Evolutionary conservation across 2,888 invertebrate genomes (phyloP).

Genomic region (Perizoma flavofasciatum): DNA sequence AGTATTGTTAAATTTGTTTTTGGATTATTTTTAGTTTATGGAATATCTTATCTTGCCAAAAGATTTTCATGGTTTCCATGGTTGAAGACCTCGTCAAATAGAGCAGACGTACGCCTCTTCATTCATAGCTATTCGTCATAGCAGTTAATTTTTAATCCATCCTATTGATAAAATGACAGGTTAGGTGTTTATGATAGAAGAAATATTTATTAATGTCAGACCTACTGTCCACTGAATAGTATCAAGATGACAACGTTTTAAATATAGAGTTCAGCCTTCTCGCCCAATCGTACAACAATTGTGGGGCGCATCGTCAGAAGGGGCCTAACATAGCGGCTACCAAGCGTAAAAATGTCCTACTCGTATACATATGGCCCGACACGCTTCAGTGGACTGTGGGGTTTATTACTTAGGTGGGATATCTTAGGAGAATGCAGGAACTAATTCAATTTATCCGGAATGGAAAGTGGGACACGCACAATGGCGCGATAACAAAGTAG

Average conservation of each 20-base stretch:
- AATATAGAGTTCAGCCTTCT: too few species aligned
- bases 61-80: too few species aligned
- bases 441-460: slow-evolving; percentile 47
- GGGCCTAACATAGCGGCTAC: too few species aligned
- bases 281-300: too few species aligned
- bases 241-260: too few species aligned
- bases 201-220: too few species aligned
- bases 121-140: too few species aligned
- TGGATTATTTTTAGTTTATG: slow-evolving; percentile 8
- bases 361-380: too few species aligned
- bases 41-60: not conserved
- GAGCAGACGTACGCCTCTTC: too few species aligned
- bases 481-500: slow-evolving; percentile 45
- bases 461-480: slow-evolving; percentile 49
- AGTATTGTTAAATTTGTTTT: slow-evolving; percentile 19
- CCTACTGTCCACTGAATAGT: not conserved
- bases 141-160: slow-evolving; percentile 1
- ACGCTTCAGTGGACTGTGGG: slow-evolving; percentile 1
- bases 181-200: slow-evolving; percentile 5
- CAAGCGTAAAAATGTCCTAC: too few species aligned
- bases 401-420: slow-evolving; percentile 12
- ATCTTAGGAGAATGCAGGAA: slow-evolving; percentile 36
- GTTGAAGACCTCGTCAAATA: too few species aligned
- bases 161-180: slow-evolving; percentile 26
- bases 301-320: too few species aligned